Evolutionary conservation across 2,797 vertebrate genomes (phyloP).

Genomic region (Smutsia gigantea): DNA sequence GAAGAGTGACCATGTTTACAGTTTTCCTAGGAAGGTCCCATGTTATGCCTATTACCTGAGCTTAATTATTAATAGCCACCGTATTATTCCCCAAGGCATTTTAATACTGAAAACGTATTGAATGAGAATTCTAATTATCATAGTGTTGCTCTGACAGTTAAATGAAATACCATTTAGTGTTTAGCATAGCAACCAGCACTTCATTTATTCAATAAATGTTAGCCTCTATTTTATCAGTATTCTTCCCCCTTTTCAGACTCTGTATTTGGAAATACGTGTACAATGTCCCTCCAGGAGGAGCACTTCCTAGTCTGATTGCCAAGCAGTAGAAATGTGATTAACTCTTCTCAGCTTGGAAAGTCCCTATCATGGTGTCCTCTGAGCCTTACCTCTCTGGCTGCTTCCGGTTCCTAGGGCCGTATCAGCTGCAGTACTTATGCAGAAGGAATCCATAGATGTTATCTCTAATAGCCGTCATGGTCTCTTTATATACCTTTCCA

Average conservation of each 20-base stretch:
- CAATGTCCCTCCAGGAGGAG: neutral
- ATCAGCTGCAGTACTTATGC: neutral
- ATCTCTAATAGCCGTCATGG: neutral
- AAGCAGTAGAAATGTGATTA: neutral
- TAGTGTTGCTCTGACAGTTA: neutral
- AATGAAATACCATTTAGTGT: neutral
- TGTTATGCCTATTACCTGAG: neutral
- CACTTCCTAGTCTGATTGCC: neutral
- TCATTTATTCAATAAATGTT: neutral
- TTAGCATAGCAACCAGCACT: neutral
- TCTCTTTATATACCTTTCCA: neutral
- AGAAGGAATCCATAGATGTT: neutral
- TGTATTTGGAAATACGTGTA: neutral
- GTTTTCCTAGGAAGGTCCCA: neutral
- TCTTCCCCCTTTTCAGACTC: neutral
- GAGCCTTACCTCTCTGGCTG: neutral
- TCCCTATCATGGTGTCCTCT: neutral
- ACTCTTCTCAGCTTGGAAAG: neutral
- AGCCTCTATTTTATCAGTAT: neutral
- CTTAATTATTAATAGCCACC: neutral
- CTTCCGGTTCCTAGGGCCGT: neutral
- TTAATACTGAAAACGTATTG: neutral
- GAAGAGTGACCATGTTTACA: neutral
- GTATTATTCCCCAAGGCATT: neutral
- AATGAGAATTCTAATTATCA: neutral